These are phyloP conservation scores for Bombus sylvicola DNA, from an alignment of 1,140 invertebrate genomes.

Conservation along the genomic window DNA sequence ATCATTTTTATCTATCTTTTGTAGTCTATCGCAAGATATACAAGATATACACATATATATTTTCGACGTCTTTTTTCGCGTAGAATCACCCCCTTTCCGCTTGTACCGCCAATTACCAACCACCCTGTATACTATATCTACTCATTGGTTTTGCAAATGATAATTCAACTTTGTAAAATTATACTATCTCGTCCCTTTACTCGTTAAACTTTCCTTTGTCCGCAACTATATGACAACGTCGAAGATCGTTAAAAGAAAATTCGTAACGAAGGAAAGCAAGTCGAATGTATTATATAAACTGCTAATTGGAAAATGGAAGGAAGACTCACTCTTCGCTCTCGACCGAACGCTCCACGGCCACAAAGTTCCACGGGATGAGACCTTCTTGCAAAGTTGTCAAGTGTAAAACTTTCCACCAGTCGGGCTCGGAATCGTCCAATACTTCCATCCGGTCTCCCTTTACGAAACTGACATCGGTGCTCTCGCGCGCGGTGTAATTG, in stretches of 20 bases:
- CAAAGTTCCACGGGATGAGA: constrained; percentile 96
- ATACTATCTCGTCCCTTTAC: too few relatives aligned
- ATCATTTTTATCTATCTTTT: too few relatives aligned
- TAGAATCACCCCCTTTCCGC: too few relatives aligned
- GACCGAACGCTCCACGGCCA: constrained; percentile 95
- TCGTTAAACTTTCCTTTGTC: not conserved
- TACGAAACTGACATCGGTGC: constrained; percentile 94
- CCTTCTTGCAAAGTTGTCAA: constrained; percentile 92
- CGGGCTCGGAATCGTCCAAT: constrained; percentile 93
- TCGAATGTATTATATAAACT: not conserved
- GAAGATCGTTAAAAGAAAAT: not conserved
- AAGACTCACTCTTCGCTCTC: constrained; percentile 96
- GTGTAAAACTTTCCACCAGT: constrained; percentile 97
- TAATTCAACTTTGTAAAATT: too few relatives aligned
- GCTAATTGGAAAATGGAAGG: not conserved
- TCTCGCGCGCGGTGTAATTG: constrained; percentile 94
- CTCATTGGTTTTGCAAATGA: too few relatives aligned
- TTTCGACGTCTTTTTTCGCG: too few relatives aligned
- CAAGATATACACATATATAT: too few relatives aligned
- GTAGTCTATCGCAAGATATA: too few relatives aligned
- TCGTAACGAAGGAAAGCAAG: not conserved
- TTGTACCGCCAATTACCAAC: too few relatives aligned
- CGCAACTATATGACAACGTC: too few relatives aligned
- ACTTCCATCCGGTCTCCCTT: constrained; percentile 96
- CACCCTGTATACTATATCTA: too few relatives aligned